Evolutionary conservation across 2,888 invertebrate species (phyloP), one percentile per base, ranked within the genome.

Genomic region (Capitulum mitella): DNA sequence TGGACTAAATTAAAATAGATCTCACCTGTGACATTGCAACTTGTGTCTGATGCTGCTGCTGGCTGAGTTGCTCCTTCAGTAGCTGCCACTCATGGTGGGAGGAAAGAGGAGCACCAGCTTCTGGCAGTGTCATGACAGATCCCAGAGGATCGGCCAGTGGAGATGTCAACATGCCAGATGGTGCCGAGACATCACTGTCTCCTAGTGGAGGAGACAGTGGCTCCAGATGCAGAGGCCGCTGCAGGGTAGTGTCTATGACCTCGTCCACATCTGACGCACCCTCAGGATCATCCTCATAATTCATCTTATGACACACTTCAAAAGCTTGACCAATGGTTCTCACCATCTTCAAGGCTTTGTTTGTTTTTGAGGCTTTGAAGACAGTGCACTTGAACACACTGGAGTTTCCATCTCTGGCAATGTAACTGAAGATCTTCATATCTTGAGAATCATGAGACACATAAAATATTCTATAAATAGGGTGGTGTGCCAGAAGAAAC

Each of bases 381-480:
- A 99, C 99, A 86, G 97, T 97, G 89, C 98, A 99, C 87, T 97
- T 98, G 89, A 99, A 99, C 79, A 94, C 92, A 87, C 98, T 98
- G 83, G 94, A 94, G 83, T 94, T 92, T 82, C 96, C 95, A 87
- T 99, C 98, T 85, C 98, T 89, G 78, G 98, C 98, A 85, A 99
- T 99, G 89, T 98, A 99, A 84, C 98, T 98, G 90, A 98, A 99
- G 86, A 99, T 98, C 88, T 99, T 98, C 86, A 98, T 90, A 88
- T 99, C 98, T 84, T 94, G 95, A 85, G 92, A 94, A 88, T 99
- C 99, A 88, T 99, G 99, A 64, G 98, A 98, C 83, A 99, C 98
- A 89, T 98, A 99, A 89, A 99, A 99, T 89, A 99, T 97, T 88
- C 98, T 93, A 88, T 92, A 95, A 87, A 95, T 93, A 80, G 95